A percentile compares a stretch with the other conserved stretches of the same genome.
These are phyloP conservation scores for Cataglyphis rosenhaueri DNA, from an alignment of 2,888 invertebrate species.

Conservation along the genomic window DNA sequence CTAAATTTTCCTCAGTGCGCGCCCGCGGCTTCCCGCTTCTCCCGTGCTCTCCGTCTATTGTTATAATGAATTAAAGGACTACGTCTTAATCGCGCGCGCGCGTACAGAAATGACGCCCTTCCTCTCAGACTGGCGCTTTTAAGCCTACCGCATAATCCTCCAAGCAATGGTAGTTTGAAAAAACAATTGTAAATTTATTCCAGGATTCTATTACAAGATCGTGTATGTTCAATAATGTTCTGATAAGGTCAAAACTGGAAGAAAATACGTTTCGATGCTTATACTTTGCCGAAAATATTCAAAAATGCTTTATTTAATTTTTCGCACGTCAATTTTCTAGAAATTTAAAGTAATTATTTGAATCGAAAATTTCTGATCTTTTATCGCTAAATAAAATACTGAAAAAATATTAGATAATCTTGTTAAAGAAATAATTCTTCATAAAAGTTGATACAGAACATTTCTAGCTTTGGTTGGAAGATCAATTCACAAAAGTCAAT, in stretches of 20 bases:
- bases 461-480: neutral
- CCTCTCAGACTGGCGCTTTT: conserved; percentile 13
- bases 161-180: neutral
- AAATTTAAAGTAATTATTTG: neutral
- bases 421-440: neutral
- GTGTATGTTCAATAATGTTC: neutral
- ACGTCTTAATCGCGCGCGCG: conserved; percentile 43
- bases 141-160: conserved; percentile 13
- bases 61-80: conserved; percentile 52
- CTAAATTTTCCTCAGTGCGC: conserved; percentile 50
- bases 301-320: neutral
- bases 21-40: conserved; percentile 38
- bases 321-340: neutral
- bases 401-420: neutral
- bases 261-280: neutral
- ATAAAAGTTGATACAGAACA: neutral
- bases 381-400: neutral
- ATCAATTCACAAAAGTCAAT: neutral
- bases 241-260: neutral
- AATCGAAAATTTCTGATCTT: neutral
- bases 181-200: neutral
- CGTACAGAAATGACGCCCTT: conserved; percentile 18
- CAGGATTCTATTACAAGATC: neutral
- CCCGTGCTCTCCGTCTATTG: conserved; percentile 42
- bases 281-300: neutral